phyloP scores from a whole-genome alignment of 2,113 vertebrate genomes.

The Peromyscus polionotus region DNA sequence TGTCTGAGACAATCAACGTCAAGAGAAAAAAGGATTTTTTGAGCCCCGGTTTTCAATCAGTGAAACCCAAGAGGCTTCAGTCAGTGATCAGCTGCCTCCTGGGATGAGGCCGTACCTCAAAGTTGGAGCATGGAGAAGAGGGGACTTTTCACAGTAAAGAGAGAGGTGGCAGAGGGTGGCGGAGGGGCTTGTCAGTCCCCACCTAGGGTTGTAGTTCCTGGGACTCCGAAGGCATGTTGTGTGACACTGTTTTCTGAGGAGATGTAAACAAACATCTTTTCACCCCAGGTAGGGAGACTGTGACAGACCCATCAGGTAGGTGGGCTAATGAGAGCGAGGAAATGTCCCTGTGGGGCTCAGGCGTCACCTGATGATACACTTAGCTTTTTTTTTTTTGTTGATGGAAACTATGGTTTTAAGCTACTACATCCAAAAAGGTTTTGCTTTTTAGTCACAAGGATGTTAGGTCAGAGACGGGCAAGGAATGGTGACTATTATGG shows the following conservation, averaged over 20 bases:
- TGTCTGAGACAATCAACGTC: neutral
- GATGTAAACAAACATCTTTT: neutral
- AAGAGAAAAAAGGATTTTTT: neutral
- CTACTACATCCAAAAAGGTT: neutral
- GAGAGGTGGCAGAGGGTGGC: accelerated
- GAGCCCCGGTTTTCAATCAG: neutral
- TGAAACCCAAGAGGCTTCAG: neutral
- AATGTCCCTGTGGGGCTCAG: neutral
- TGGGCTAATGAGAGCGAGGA: neutral
- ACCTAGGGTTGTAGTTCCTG: neutral
- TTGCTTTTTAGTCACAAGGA: neutral
- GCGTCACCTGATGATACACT: neutral
- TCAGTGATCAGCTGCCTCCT: neutral
- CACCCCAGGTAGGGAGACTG: neutral
- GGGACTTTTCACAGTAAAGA: neutral
- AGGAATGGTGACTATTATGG: neutral
- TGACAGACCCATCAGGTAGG: neutral
- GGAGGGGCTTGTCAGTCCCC: neutral
- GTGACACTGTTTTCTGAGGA: neutral
- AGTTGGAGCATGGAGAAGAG: neutral
- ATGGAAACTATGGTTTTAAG: neutral
- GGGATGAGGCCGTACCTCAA: neutral
- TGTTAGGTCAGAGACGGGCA: neutral
- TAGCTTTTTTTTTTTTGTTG: neutral
- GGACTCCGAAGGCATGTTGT: too few species aligned